Conservation (phyloP, 2,888 invertebrate species). For the Belgica antarctica region DNA sequence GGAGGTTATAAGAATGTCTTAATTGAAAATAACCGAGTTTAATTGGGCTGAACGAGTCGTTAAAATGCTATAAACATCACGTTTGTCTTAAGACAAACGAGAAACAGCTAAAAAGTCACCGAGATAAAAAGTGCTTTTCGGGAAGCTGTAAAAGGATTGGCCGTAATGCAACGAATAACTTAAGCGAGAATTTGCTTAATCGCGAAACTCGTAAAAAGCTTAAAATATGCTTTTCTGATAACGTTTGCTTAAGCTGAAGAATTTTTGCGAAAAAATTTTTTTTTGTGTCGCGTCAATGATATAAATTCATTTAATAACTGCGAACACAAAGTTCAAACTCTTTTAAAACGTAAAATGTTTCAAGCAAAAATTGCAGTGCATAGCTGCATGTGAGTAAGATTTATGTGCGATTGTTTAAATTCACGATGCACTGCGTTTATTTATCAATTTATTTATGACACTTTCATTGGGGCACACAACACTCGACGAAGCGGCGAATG, state of each 20-base stretch:
- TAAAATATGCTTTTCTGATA: constrained; percentile 2
- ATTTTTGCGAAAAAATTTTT: neutral
- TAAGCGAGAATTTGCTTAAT: too few relatives aligned
- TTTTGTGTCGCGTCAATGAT: neutral
- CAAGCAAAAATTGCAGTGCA: neutral
- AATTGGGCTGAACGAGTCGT: neutral
- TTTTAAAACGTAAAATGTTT: neutral
- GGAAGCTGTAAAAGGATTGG: neutral
- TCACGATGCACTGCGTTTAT: too few relatives aligned
- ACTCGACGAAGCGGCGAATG: neutral
- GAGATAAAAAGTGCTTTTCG: neutral
- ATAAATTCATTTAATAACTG: neutral
- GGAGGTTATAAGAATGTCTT: neutral
- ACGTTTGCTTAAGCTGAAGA: neutral
- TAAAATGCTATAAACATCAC: constrained; percentile 2
- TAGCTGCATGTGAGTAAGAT: neutral
- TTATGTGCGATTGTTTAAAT: constrained; percentile 16
- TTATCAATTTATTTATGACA: constrained; percentile 29
- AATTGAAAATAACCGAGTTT: constrained; percentile 7
- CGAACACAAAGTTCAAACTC: constrained; percentile 6
- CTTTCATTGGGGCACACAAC: neutral
- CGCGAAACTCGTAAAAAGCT: neutral
- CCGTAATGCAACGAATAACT: neutral
- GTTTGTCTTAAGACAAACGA: neutral
- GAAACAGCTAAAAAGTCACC: neutral